A percentile compares a stretch with the other conserved stretches of the same genome.
phyloP scores from a whole-genome alignment of 2,113 vertebrate species.

The Ellobius talpinus region DNA sequence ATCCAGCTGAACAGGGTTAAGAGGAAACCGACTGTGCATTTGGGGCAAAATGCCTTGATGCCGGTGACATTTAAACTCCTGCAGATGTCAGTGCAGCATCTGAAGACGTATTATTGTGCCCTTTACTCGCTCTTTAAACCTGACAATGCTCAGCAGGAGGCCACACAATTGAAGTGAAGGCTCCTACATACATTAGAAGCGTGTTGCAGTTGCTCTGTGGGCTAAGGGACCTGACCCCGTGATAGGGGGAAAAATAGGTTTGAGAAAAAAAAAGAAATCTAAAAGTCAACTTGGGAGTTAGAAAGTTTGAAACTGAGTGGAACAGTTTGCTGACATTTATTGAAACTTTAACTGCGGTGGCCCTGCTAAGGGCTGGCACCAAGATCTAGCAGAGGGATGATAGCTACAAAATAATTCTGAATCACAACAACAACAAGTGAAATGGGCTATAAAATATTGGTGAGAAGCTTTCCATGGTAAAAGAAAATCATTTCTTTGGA shows the following conservation, averaged over 20 bases:
- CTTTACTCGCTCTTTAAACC: conserved; percentile 61
- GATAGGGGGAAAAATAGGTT: background rate
- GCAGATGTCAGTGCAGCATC: conserved; percentile 68
- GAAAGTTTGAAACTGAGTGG: background rate
- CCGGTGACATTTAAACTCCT: conserved; percentile 77
- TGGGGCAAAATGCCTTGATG: conserved; percentile 61
- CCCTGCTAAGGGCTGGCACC: background rate
- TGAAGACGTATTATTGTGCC: conserved; percentile 72
- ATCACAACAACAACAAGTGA: conserved; percentile 53
- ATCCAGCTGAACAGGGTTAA: background rate
- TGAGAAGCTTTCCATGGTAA: background rate
- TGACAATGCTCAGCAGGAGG: conserved; percentile 64
- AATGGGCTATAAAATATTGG: conserved; percentile 60
- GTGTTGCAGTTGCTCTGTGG: background rate
- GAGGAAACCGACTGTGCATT: conserved; percentile 45
- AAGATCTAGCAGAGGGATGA: background rate
- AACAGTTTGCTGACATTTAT: conserved; percentile 56
- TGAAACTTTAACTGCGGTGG: background rate
- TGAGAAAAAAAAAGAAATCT: background rate
- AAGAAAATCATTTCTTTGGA: conserved; percentile 66
- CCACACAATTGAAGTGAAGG: conserved; percentile 50
- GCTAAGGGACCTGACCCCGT: background rate
- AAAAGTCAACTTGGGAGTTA: conserved; percentile 32
- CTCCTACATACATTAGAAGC: background rate
- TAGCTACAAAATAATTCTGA: background rate